phyloP scores from a whole-genome alignment of 1,140 invertebrate genomes.

The Drosophila subobscura region DNA sequence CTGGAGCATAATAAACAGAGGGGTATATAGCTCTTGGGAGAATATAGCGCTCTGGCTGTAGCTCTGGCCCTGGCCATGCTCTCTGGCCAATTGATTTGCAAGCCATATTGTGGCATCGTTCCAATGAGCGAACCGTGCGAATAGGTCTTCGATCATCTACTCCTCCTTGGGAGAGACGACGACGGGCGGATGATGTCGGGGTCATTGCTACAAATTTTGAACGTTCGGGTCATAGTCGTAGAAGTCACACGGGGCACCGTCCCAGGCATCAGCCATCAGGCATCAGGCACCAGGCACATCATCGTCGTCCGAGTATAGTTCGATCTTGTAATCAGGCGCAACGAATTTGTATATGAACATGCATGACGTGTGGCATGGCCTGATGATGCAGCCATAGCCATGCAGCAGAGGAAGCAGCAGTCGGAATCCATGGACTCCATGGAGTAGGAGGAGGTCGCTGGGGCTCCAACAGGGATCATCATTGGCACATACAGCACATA shows the following conservation, averaged over 20 bases:
- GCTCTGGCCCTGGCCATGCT: slow-evolving; percentile 53
- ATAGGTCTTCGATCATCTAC: slow-evolving; percentile 66
- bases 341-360: slow-evolving; percentile 81
- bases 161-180: slow-evolving; percentile 31
- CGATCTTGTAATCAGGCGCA: slow-evolving; percentile 78
- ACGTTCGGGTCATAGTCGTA: slow-evolving; percentile 74
- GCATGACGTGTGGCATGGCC: slow-evolving; percentile 76
- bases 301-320: slow-evolving; percentile 9
- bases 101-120: slow-evolving; percentile 73
- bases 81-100: slow-evolving; percentile 75
- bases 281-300: slow-evolving; percentile 2
- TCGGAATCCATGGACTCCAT: slow-evolving; percentile 29
- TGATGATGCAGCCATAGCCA: slow-evolving; percentile 3
- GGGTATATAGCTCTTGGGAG: slow-evolving; percentile 28
- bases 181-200: slow-evolving; percentile 19
- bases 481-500: slow-evolving; percentile 10
- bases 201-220: slow-evolving; percentile 81
- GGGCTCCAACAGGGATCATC: slow-evolving; percentile 20
- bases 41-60: slow-evolving; percentile 4
- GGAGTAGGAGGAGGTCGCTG: slow-evolving; percentile 31
- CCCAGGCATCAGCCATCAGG: neutral
- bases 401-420: slow-evolving; percentile 3
- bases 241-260: slow-evolving; percentile 63
- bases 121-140: slow-evolving; percentile 76
- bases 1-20: slow-evolving; percentile 30